Base-by-base conservation (phyloP, 1,140 invertebrate genomes). In the Cheumatopsyche charites region DNA sequence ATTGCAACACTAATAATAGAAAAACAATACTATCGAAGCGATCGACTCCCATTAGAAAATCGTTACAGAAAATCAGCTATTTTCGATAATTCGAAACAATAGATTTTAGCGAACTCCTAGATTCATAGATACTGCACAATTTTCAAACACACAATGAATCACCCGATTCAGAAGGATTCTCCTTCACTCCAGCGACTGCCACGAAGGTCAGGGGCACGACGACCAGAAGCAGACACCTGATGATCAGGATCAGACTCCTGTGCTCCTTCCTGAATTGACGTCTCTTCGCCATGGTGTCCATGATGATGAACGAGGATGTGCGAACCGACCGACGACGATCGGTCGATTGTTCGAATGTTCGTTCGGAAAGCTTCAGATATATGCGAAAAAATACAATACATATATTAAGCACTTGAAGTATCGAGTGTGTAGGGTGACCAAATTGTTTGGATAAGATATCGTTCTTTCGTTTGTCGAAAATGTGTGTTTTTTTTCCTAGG, bases 171-270 rank as follows among this genome's bases (percentile, higher is more conserved):
- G 23, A 3, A 25, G 19, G 12, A n/a, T 1, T 62, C 19, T 43
- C 25, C 13, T 21, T 13, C 9, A 62, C 19, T 41, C 42, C 43
- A 58, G 72, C 13, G 12, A 70, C 11, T 7, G 41, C 29, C n/a
- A 70, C n/a, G 45, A 61, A 73, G 2, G 68, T 9, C 45, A 70
- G 9, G 13, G 72, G 72, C 15, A 73, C 13, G 3, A 61, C 67
- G 6, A 70, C 43, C 0, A 73, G 45, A 3, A 73, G 41, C 12
- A 47, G 13, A 52, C 68, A 70, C 11, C 72, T 26, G 5, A 73
- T 67, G n/a, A 62, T 63, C 1, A 73, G 26, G 45, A 73, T 73
- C 15, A 73, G 49, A 62, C 25, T 21, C 11, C 58, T 29, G 23
- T 62, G 29, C 58, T 62, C 26, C n/a, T 26, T 13, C 5, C 58